Percentiles rank a stretch among this genome's conserved stretches.
Evolutionary conservation across 2,888 invertebrate species (phyloP).

Genomic region (Buathra laborator): DNA sequence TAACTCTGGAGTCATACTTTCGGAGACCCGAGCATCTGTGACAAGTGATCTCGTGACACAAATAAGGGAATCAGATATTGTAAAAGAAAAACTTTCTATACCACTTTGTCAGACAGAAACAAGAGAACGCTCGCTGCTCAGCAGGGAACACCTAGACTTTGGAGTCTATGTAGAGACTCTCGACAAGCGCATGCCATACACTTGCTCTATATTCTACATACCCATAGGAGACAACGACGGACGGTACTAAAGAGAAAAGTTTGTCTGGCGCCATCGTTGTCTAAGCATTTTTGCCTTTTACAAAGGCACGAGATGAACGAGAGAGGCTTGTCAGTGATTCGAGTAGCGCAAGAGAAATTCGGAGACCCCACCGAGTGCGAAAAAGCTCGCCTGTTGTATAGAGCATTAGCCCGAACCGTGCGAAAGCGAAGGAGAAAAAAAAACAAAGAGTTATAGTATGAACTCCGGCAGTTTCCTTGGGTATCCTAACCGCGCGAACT

Average conservation of each 20-base stretch:
- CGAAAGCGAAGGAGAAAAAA: neutral
- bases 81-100: slow-evolving; percentile 1
- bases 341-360: neutral
- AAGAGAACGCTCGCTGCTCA: neutral
- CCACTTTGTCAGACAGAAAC: neutral
- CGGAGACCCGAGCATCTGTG: neutral
- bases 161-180: neutral
- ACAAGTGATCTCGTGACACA: neutral
- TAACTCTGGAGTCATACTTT: neutral
- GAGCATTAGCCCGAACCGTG: neutral
- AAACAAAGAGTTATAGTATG: neutral
- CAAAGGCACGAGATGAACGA: slow-evolving; percentile 29
- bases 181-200: neutral
- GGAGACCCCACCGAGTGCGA: neutral
- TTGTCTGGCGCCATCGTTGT: slow-evolving; percentile 23
- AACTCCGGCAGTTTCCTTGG: neutral
- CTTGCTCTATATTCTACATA: neutral
- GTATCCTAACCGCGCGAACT: neutral
- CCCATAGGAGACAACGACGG: neutral
- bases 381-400: neutral
- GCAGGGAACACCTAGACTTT: neutral
- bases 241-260: slow-evolving; percentile 25
- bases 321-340: slow-evolving; percentile 24
- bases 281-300: slow-evolving; percentile 36
- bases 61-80: slow-evolving; percentile 26